Base-by-base conservation (phyloP, 2,797 vertebrate genomes). In the Potorous gilbertii region DNA sequence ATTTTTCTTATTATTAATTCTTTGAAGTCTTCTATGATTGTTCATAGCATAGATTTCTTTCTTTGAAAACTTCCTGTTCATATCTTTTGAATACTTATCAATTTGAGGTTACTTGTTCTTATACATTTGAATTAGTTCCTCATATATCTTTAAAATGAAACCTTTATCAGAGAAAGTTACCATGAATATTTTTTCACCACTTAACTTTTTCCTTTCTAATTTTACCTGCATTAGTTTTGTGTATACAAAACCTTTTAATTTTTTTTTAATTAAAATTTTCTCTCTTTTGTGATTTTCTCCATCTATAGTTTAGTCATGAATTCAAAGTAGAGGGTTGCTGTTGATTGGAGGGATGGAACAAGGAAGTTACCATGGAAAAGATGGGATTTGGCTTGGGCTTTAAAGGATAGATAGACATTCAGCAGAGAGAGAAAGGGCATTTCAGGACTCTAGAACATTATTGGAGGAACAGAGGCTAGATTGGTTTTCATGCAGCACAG, bases 391-490 rank as follows among this genome's bases (percentile, higher is more conserved):
- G 40, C 66, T 18, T 40, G 66, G 18, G 1, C 34, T 74, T 74
- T 40, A 40, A 74, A 74, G n/a, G n/a, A 10, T 40, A 74, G 29
- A n/a, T 16, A 66, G 28, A 40, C 18, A 40, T 74, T 40, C 66
- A 40, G 34, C 18, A 40, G 16, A 74, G n/a, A 74, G n/a, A 74
- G n/a, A 3, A 74, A 40, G n/a, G 66, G 66, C 8, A 40, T 74
- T 74, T 62, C 59, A 62, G 59, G 31, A 34, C 34, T 62, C 66
- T 21, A 74, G 18, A 40, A 74, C 66, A 74, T 74, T 18, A 18
- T 74, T n/a, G 55, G 92, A 66, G 93, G 62, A 46, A 57, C 9
- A 40, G 40, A 28, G 90, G 93, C 52, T 94, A 95, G n/a, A 10
- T 34, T 92, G 31, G 56, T 29, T 93, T 91, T 92, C 28, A 10